Conservation (phyloP, 2,888 invertebrate species). For the Pandemis corylana region DNA sequence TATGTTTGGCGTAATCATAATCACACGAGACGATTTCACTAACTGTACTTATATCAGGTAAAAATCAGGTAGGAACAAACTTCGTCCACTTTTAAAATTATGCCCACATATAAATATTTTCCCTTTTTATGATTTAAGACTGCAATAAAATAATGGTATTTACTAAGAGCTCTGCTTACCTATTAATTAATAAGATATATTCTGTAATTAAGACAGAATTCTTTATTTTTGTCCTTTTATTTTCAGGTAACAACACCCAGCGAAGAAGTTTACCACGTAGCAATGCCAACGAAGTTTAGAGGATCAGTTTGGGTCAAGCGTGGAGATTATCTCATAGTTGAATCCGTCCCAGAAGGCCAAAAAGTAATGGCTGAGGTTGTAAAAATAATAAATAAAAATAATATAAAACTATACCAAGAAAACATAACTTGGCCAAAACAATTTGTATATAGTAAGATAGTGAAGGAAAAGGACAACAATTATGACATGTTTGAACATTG, state of each 20-base stretch:
- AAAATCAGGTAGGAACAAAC: too few species aligned
- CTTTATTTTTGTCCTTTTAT: conserved; percentile 5
- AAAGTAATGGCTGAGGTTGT: conserved; percentile 98
- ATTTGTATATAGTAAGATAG: conserved; percentile 67
- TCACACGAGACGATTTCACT: too few species aligned
- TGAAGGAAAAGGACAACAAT: conserved; percentile 47
- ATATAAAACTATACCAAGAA: conserved; percentile 88
- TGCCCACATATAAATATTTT: too few species aligned
- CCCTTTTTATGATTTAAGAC: too few species aligned
- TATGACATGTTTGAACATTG: too few species aligned
- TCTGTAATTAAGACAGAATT: too few species aligned
- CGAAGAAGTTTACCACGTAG: conserved; percentile 88
- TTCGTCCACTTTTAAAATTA: too few species aligned
- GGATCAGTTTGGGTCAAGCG: conserved; percentile 97
- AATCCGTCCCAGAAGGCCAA: conserved; percentile 96
- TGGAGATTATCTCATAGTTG: conserved; percentile 94
- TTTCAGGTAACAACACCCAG: conserved; percentile 84
- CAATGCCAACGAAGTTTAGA: conserved; percentile 98
- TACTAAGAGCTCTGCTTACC: conserved; percentile 45
- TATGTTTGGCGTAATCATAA: too few species aligned
- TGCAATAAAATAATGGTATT: too few species aligned
- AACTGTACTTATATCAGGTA: too few species aligned
- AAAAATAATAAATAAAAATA: conserved; percentile 88
- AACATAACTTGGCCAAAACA: conserved; percentile 76
- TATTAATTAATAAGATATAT: too few species aligned